A percentile compares a stretch with the other conserved stretches of the same genome.
Evolutionary conservation across 2,888 invertebrate genomes (phyloP).

Genomic region (Andrena bucephala): DNA sequence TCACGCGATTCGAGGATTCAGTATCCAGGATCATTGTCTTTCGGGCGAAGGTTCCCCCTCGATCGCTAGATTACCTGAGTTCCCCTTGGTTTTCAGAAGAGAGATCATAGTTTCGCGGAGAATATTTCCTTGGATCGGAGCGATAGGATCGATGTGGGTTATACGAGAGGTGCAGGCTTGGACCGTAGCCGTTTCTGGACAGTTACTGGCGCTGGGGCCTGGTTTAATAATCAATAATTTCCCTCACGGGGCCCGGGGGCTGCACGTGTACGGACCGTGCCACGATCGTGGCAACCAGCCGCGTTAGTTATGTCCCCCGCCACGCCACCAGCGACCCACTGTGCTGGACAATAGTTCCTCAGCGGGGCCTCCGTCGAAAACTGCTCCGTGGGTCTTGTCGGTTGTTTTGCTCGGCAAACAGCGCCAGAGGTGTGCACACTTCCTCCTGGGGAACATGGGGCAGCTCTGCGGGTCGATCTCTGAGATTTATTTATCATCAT

Average conservation of each 20-base stretch:
- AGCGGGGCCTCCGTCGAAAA: constrained; percentile 47
- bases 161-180: not conserved
- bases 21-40: too few relatives aligned
- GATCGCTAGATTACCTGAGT: not conserved
- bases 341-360: constrained; percentile 47
- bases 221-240: constrained; percentile 83
- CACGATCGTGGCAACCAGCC: constrained; percentile 68
- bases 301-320: constrained; percentile 70
- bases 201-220: constrained; percentile 59
- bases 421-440: constrained; percentile 67
- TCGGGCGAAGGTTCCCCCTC: not conserved
- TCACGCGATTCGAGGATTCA: not conserved
- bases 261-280: constrained; percentile 80
- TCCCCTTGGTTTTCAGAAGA: not conserved
- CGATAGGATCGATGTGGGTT: not conserved
- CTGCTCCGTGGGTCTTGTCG: constrained; percentile 51
- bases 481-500: not conserved
- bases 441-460: constrained; percentile 56
- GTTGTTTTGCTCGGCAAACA: constrained; percentile 74
- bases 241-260: constrained; percentile 68
- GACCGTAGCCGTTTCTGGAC: constrained; percentile 28
- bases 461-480: constrained; percentile 39
- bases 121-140: not conserved
- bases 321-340: not conserved
- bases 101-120: not conserved